A percentile compares a stretch with the other conserved stretches of the same genome.
phyloP scores from a whole-genome alignment of 2,797 vertebrate species.

The Neosilurus mollespiculum region DNA sequence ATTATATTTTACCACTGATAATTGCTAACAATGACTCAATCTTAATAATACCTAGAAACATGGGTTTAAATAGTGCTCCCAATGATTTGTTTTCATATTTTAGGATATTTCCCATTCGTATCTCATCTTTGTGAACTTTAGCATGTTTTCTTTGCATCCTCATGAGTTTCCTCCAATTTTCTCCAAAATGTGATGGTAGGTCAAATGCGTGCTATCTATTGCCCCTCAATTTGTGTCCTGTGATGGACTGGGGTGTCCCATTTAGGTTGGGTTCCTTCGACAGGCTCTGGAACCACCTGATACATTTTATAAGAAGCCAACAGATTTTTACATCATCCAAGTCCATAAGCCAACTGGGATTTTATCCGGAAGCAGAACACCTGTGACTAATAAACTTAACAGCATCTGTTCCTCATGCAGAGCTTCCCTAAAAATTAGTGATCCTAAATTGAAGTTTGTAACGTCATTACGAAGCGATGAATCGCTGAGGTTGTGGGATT shows the following conservation, averaged over 20 bases:
- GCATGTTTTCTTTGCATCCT: not conserved
- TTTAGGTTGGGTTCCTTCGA: not conserved
- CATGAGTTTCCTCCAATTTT: not conserved
- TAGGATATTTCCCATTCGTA: not conserved
- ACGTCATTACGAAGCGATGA: constrained; percentile 11
- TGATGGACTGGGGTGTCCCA: not conserved
- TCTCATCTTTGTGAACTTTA: not conserved
- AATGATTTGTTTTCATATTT: not conserved
- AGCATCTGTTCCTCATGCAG: not conserved
- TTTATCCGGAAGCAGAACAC: not conserved
- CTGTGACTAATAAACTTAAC: not conserved
- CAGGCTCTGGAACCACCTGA: not conserved
- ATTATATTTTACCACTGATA: not conserved
- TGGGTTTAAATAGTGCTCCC: not conserved
- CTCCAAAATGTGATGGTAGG: not conserved
- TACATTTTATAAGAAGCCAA: not conserved
- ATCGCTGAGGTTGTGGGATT: constrained; percentile 64
- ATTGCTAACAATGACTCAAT: not conserved
- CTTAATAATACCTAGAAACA: not conserved
- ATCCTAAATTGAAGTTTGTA: not conserved
- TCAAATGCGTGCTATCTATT: not conserved
- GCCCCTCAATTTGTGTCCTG: not conserved
- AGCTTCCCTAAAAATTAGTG: not conserved
- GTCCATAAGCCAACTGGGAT: not conserved
- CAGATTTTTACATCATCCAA: not conserved